Conservation (phyloP, 1,140 invertebrate species). For the Scaptomyza montana region DNA sequence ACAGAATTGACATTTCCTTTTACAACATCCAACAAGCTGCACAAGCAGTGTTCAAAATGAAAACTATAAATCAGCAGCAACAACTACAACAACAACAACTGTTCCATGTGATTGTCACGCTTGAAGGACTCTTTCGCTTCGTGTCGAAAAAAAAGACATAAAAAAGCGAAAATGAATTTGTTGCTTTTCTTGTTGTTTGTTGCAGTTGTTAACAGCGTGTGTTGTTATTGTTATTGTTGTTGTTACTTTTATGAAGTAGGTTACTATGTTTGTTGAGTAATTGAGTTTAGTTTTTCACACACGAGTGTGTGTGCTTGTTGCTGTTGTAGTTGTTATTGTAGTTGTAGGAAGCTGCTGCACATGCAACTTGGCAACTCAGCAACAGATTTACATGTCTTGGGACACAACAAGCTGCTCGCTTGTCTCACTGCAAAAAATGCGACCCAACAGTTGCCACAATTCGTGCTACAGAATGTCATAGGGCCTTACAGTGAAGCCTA, state of each 20-base stretch:
- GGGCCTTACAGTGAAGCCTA: conserved; percentile 10
- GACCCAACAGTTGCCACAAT: conserved; percentile 16
- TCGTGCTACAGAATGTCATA: conserved; percentile 7
- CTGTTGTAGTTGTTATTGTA: conserved; percentile 26
- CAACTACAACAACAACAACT: conserved; percentile 51
- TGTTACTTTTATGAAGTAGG: conserved; percentile 72
- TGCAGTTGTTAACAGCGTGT: conserved; percentile 73
- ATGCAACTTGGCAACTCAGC: conserved; percentile 54
- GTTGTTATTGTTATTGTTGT: conserved; percentile 42
- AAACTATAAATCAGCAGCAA: conserved; percentile 77
- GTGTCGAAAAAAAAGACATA: conserved; percentile 51
- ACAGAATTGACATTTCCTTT: conserved; percentile 81
- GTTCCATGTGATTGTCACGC: conserved; percentile 79
- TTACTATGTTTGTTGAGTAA: conserved; percentile 82
- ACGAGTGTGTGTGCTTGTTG: conserved; percentile 51
- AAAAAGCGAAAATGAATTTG: conserved; percentile 81
- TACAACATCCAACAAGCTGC: conserved; percentile 73
- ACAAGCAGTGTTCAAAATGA: conserved; percentile 76
- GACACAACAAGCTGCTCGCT: conserved; percentile 45
- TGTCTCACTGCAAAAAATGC: conserved; percentile 36
- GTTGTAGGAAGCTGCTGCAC: conserved; percentile 73
- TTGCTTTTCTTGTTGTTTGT: conserved; percentile 76
- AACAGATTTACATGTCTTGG: conserved; percentile 58
- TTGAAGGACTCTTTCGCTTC: conserved; percentile 74
- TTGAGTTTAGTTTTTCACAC: conserved; percentile 81